Conservation (phyloP, 2,113 vertebrate genomes). For the Ardeotis arabs region DNA sequence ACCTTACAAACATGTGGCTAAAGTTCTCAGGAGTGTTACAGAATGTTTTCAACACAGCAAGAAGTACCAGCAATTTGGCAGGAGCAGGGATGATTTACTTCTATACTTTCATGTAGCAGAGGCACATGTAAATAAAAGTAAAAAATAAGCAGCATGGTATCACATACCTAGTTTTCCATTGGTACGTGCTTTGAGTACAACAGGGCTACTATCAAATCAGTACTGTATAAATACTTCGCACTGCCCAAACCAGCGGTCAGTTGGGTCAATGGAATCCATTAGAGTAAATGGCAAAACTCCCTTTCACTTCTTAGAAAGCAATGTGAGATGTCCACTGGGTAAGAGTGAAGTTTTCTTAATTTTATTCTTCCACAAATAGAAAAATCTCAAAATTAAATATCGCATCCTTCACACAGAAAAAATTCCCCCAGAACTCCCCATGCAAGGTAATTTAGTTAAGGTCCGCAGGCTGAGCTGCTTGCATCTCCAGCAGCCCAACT, state of each 20-base stretch:
- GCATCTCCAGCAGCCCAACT: not conserved
- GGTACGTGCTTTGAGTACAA: not conserved
- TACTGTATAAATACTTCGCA: not conserved
- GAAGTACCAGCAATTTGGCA: not conserved
- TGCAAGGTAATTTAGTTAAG: not conserved
- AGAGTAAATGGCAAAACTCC: not conserved
- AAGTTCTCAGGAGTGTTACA: not conserved
- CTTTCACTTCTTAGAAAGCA: not conserved
- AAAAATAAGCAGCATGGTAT: not conserved
- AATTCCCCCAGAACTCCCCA: not conserved
- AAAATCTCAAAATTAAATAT: not conserved
- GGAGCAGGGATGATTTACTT: not conserved
- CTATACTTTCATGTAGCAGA: not conserved
- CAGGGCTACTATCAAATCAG: not conserved
- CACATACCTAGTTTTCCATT: not conserved
- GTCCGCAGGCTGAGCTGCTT: not conserved
- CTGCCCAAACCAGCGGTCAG: not conserved
- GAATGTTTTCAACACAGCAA: not conserved
- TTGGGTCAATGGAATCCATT: not conserved
- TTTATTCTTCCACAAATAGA: not conserved
- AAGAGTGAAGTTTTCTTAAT: not conserved
- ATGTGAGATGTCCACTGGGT: not conserved
- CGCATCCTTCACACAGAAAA: not conserved
- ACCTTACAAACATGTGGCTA: rapidly evolving
- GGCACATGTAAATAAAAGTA: not conserved